Conservation (phyloP, 2,113 vertebrate genomes). For the Apodemus speciosus region DNA sequence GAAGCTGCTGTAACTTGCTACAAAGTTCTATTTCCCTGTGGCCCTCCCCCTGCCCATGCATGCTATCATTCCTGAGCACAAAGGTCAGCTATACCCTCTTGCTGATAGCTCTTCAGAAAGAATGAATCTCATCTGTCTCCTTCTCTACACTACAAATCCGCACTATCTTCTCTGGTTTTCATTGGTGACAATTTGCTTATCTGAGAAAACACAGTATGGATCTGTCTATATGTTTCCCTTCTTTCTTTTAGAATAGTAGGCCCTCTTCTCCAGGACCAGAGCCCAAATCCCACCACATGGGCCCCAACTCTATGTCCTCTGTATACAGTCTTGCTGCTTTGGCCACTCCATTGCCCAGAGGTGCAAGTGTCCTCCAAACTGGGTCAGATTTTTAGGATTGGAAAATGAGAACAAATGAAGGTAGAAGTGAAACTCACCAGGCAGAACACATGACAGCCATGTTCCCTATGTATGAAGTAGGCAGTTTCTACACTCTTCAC, state of each 20-base stretch:
- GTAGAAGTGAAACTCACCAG: neutral
- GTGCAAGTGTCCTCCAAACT: neutral
- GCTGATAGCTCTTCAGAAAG: neutral
- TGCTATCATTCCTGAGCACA: neutral
- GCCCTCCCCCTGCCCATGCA: neutral
- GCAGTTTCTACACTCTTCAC: neutral
- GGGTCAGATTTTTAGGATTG: neutral
- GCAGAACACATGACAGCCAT: neutral
- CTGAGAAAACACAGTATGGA: neutral
- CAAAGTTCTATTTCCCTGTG: neutral
- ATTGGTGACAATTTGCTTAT: neutral
- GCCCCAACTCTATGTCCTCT: neutral
- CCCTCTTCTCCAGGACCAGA: neutral
- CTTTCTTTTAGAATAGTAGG: neutral
- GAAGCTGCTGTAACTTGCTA: neutral
- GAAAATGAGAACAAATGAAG: neutral
- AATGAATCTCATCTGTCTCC: neutral
- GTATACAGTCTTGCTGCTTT: neutral
- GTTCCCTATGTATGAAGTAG: neutral
- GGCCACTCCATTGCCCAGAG: neutral
- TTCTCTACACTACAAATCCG: constrained; percentile 23
- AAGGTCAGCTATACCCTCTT: neutral
- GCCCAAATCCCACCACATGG: neutral
- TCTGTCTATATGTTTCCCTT: neutral
- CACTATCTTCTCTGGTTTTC: neutral